A percentile compares a stretch with the other conserved stretches of the same genome.
These are phyloP conservation scores for Columba livia DNA, from an alignment of 2,113 vertebrate genomes.

Conservation along the genomic window DNA sequence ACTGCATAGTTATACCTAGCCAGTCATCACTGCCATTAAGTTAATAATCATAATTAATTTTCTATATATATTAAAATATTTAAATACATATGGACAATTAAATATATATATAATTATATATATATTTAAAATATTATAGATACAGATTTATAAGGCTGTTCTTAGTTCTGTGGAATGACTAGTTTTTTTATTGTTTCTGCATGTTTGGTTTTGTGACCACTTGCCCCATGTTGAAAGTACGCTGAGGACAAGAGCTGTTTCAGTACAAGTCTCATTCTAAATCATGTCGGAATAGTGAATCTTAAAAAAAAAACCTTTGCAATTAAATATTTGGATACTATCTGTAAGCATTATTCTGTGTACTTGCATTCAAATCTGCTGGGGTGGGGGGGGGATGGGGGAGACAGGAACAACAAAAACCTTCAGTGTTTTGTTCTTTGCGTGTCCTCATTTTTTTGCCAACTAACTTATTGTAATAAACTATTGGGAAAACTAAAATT, in stretches of 20 bases:
- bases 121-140: background rate
- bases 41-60: background rate
- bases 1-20: background rate
- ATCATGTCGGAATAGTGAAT: background rate
- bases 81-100: background rate
- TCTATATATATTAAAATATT: background rate
- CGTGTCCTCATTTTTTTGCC: background rate
- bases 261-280: background rate
- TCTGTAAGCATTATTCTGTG: background rate
- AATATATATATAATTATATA: background rate
- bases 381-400: too few relatives aligned
- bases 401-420: background rate
- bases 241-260: background rate
- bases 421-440: background rate
- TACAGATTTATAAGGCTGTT: background rate
- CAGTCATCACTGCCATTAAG: background rate
- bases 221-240: background rate
- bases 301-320: background rate
- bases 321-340: background rate
- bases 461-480: background rate
- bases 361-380: background rate
- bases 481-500: background rate
- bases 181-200: background rate
- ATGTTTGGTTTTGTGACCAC: background rate
- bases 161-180: background rate